These are phyloP conservation scores for Xiphias gladius DNA, from an alignment of 2,113 vertebrate species.

Conservation along the genomic window DNA sequence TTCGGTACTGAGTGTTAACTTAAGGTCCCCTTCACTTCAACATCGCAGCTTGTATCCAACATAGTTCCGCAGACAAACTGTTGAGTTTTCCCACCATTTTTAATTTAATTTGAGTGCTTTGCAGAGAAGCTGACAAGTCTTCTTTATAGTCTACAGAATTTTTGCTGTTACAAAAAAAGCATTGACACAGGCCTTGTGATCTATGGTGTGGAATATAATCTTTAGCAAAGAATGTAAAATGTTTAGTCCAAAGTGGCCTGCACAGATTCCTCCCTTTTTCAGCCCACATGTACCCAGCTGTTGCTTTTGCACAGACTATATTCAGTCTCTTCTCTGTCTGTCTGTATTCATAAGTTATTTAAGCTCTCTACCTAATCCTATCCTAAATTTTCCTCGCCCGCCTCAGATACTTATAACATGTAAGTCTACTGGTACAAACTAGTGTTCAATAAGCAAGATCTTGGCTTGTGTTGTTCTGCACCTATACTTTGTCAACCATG, in stretches of 20 bases:
- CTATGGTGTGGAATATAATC: not conserved
- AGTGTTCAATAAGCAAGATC: too few species aligned
- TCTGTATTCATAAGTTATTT: not conserved
- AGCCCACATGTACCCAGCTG: not conserved
- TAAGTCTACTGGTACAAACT: too few species aligned
- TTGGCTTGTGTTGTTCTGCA: too few species aligned
- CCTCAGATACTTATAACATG: not conserved
- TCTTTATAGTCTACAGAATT: not conserved
- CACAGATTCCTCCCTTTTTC: not conserved
- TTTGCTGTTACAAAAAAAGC: not conserved
- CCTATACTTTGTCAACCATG: too few species aligned
- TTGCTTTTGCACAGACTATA: not conserved
- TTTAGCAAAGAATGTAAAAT: too few species aligned
- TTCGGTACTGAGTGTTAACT: not conserved
- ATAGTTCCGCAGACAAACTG: not conserved
- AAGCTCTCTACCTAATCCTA: not conserved
- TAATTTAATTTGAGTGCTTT: not conserved
- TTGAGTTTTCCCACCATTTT: not conserved
- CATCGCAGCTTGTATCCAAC: not conserved
- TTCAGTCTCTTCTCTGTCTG: not conserved
- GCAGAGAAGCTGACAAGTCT: not conserved
- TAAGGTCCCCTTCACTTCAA: not conserved
- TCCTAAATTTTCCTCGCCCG: not conserved
- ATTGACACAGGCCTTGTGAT: not conserved
- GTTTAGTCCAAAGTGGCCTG: too few species aligned